These are phyloP conservation scores for Mus pahari DNA, from an alignment of 2,113 vertebrate genomes.

Conservation along the genomic window DNA sequence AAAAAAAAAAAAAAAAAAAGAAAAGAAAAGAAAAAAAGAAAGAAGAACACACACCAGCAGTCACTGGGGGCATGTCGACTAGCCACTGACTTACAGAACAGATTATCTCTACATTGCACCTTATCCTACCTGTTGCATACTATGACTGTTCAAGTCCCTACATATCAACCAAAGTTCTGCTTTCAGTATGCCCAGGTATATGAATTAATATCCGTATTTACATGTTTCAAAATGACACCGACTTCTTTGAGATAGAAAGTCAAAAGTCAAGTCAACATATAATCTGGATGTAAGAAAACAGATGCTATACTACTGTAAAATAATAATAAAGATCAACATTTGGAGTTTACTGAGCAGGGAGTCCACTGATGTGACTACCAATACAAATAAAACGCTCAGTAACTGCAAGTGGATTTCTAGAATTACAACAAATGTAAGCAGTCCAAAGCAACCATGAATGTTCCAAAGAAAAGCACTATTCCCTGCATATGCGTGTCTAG, in stretches of 20 bases:
- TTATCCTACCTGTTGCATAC: not conserved
- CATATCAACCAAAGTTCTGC: not conserved
- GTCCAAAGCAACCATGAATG: constrained; percentile 34
- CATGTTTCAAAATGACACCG: constrained; percentile 29
- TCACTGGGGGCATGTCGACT: not conserved
- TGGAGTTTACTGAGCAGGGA: not conserved
- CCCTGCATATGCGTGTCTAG: not conserved
- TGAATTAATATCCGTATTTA: constrained; percentile 18
- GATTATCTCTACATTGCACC: not conserved
- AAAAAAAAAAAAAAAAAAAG: too few relatives aligned
- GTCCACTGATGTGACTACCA: not conserved
- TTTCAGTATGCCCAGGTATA: not conserved
- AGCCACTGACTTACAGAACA: not conserved
- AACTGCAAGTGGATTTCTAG: constrained; percentile 45
- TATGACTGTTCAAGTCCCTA: not conserved
- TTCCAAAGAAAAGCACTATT: constrained; percentile 8
- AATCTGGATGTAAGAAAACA: not conserved
- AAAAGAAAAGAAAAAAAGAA: too few relatives aligned
- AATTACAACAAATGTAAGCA: not conserved
- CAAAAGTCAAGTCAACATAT: constrained; percentile 42
- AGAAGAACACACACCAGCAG: not conserved
- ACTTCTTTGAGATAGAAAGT: constrained; percentile 50
- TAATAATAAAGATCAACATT: not conserved
- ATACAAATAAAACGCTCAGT: not conserved
- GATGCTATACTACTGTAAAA: not conserved